These are phyloP conservation scores for Agrilus cyanescens DNA, from an alignment of 2,888 invertebrate species.

Conservation along the genomic window DNA sequence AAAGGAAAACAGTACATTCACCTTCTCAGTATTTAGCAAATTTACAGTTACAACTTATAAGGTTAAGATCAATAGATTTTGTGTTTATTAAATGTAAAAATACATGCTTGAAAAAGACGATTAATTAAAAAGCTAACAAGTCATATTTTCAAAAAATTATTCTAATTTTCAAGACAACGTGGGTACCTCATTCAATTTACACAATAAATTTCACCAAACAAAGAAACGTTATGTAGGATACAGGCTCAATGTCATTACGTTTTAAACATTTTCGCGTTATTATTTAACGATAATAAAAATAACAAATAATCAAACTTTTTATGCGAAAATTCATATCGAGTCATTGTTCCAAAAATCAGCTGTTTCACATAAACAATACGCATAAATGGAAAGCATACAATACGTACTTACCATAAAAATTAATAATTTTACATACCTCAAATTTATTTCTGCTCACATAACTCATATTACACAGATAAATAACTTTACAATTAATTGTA, in stretches of 20 bases:
- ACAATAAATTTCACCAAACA: too few relatives aligned
- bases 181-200: too few relatives aligned
- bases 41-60: too few relatives aligned
- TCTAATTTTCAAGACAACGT: too few relatives aligned
- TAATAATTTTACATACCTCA: constrained; percentile 38
- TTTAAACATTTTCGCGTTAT: background rate
- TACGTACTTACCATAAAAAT: constrained; percentile 4
- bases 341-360: constrained; percentile 43
- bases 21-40: too few relatives aligned
- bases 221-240: too few relatives aligned
- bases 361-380: constrained; percentile 42
- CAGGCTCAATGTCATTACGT: background rate
- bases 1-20: too few relatives aligned
- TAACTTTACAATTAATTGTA: constrained; percentile 13
- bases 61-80: too few relatives aligned
- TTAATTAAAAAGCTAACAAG: constrained; percentile 5
- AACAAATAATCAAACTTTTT: constrained; percentile 5
- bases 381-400: constrained; percentile 15
- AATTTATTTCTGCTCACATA: constrained; percentile 54
- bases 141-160: background rate
- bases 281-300: constrained; percentile 12
- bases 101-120: background rate
- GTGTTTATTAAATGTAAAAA: too few relatives aligned
- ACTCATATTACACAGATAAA: constrained; percentile 39
- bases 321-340: constrained; percentile 7